Percentiles rank a stretch among this genome's conserved stretches.
These are phyloP conservation scores for Plodia interpunctella DNA, from an alignment of 1,140 invertebrate species.

Conservation along the genomic window DNA sequence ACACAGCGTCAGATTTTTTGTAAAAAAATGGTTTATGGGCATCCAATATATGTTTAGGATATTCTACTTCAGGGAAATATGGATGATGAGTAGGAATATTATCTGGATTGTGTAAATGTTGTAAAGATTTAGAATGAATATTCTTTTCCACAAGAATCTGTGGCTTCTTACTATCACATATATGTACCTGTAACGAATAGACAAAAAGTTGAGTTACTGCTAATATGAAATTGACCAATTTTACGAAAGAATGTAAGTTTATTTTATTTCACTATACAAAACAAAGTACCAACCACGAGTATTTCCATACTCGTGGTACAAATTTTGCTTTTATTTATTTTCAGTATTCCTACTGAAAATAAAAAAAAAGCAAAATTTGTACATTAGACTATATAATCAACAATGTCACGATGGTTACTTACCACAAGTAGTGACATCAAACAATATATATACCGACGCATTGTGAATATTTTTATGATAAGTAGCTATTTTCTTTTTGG, in stretches of 20 bases:
- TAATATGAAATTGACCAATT: too few relatives aligned
- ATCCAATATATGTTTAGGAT: constrained; percentile 48
- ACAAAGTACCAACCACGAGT: too few relatives aligned
- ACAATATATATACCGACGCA: neutral
- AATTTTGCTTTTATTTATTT: too few relatives aligned
- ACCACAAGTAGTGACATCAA: neutral
- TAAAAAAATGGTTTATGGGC: constrained; percentile 43
- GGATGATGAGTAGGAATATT: constrained; percentile 2
- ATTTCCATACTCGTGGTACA: too few relatives aligned
- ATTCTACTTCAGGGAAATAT: constrained; percentile 50
- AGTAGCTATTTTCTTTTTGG: too few relatives aligned
- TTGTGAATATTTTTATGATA: neutral
- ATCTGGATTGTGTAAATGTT: neutral
- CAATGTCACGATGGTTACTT: neutral
- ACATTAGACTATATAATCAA: too few relatives aligned
- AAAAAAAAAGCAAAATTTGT: too few relatives aligned
- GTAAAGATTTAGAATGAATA: neutral
- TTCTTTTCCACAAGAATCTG: neutral
- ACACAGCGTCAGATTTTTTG: constrained; percentile 22
- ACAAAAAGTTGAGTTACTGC: neutral
- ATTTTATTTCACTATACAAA: too few relatives aligned
- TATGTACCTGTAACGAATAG: neutral
- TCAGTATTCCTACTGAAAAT: too few relatives aligned
- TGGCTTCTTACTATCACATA: neutral
- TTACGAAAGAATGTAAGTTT: too few relatives aligned